Base-by-base conservation (phyloP, 1,140 invertebrate genomes). In the Dendroctonus valens region DNA sequence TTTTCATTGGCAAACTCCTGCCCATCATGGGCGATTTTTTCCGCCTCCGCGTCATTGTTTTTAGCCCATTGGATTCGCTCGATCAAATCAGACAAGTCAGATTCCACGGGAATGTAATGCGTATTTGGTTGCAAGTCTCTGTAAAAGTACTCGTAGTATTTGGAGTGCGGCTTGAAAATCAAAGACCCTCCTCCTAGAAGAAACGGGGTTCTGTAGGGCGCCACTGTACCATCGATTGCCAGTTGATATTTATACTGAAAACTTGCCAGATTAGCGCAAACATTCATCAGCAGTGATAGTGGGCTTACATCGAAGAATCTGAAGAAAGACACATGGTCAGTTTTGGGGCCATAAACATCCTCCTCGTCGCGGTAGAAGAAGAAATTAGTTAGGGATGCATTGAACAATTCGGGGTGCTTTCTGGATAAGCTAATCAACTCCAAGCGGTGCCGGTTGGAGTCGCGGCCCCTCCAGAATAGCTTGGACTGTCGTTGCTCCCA, bases 71-170 rank as follows among this genome's bases (percentile, higher is more conserved):
- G 74, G 40, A 97, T 81, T 78, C 88, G 87, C 41, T 94, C 85
- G 6, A 91, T 79, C 26, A 98, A 81, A 82, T 98, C 87, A 44
- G 85, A 88, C 14, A 98, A 81, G 79, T 97, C 88, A 44, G 80
- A 78, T 73, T 91, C 89, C 26, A 98, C 81, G 41, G 93, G 89
- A 52, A 98, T 79, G 79, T 90, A 98, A 82, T 98, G 95, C 72
- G 85, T 80, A 75, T 86, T 86, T 11, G 92, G 87, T 67, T 83
- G 72, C 11, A 98, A 76, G 69, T 90, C 80, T 52, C 83, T 80
- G 76, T 98, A 98, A 81, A 97, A 98, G 82, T 94, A 90, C 84
- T 98, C 96, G 79, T 96, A 96, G 79, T 94, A 98, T 15, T 85
- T 81, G 0, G 96, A 98, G 51, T 94, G 86, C 79, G 96, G 94